A percentile compares a stretch with the other conserved stretches of the same genome.
These are phyloP conservation scores for Drosophila pandora DNA, from an alignment of 1,140 invertebrate species.

Conservation along the genomic window DNA sequence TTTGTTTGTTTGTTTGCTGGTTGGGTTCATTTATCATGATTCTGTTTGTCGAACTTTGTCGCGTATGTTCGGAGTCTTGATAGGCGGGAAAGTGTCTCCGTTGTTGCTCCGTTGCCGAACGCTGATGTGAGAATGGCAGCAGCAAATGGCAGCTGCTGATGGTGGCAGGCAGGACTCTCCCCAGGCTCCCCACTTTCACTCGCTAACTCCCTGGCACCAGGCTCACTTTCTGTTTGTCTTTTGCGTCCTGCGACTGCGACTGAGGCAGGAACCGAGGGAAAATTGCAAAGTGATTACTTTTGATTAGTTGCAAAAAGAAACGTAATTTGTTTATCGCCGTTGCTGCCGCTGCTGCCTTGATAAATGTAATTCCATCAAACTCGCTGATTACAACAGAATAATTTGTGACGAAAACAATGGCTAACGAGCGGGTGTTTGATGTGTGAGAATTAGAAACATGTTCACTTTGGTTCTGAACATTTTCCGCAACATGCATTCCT, in stretches of 20 bases:
- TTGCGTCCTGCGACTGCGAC: constrained; percentile 22
- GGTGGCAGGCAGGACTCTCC: constrained; percentile 9
- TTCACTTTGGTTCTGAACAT: not conserved
- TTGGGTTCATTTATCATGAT: constrained; percentile 81
- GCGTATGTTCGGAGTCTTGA: constrained; percentile 56
- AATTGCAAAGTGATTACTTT: constrained; percentile 82
- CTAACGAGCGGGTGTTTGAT: constrained; percentile 47
- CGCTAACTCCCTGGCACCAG: constrained; percentile 63
- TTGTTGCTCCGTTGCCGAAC: constrained; percentile 38
- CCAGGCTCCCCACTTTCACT: not conserved
- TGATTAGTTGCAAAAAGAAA: constrained; percentile 81
- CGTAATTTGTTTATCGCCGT: constrained; percentile 77
- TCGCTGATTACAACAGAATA: constrained; percentile 70
- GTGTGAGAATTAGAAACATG: not conserved
- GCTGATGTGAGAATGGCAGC: constrained; percentile 52
- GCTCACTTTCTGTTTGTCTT: constrained; percentile 77
- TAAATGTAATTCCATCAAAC: constrained; percentile 71
- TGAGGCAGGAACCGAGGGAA: constrained; percentile 30
- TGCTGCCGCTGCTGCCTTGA: constrained; percentile 49
- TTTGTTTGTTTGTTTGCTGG: constrained; percentile 55
- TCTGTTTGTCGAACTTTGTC: constrained; percentile 77
- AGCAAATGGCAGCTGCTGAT: constrained; percentile 69
- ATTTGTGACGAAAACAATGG: constrained; percentile 36
- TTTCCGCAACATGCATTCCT: not conserved
- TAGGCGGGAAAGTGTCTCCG: constrained; percentile 74